Evolutionary conservation across 2,797 vertebrate species (phyloP).

Genomic region (Discoglossus pictus): DNA sequence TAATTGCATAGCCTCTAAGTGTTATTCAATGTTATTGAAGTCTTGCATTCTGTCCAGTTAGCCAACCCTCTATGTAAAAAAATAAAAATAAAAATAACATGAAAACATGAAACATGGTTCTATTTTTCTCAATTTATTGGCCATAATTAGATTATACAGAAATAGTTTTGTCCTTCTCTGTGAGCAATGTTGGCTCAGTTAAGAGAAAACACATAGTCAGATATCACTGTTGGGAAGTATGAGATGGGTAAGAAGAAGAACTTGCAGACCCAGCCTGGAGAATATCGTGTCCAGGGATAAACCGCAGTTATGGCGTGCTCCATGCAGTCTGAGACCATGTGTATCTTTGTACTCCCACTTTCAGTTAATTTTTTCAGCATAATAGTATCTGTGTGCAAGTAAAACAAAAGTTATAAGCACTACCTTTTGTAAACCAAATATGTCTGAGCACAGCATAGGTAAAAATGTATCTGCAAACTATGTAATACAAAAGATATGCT

Average conservation of each 20-base stretch:
- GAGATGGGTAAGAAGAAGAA: constrained; percentile 75
- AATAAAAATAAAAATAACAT: too few relatives aligned
- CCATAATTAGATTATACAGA: background rate
- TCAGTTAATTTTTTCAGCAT: background rate
- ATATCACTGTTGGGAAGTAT: constrained; percentile 63
- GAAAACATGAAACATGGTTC: too few relatives aligned
- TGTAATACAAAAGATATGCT: too few relatives aligned
- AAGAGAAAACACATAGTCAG: background rate
- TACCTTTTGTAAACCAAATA: too few relatives aligned
- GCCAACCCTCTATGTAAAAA: too few relatives aligned
- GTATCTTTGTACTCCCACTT: constrained; percentile 50
- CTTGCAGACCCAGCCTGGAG: constrained; percentile 73
- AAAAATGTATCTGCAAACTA: too few relatives aligned
- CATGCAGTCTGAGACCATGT: constrained; percentile 77
- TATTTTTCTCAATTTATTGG: too few relatives aligned
- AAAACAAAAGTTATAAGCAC: background rate
- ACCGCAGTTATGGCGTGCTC: constrained; percentile 69
- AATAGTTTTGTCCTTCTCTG: background rate
- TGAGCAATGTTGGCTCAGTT: background rate
- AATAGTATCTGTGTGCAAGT: background rate
- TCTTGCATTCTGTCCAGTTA: too few relatives aligned
- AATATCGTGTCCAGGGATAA: constrained; percentile 70
- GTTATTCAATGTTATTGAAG: too few relatives aligned
- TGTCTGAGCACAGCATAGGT: too few relatives aligned
- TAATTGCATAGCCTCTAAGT: too few relatives aligned